These are phyloP conservation scores for Crotalus tigris DNA, from an alignment of 2,113 vertebrate genomes.

Conservation along the genomic window DNA sequence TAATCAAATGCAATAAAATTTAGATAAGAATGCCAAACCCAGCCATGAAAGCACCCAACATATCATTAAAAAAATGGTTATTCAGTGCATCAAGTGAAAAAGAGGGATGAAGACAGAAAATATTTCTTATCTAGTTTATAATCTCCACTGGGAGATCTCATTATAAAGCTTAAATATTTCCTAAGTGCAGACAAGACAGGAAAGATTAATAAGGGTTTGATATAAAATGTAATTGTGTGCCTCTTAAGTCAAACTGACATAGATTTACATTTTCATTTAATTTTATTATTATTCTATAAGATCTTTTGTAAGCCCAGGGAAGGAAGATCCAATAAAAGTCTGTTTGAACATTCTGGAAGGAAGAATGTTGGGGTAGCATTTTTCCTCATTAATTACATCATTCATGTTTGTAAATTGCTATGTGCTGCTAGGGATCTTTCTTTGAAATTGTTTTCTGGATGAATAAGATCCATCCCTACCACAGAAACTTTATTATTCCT, in stretches of 20 bases:
- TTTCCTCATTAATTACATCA: slow-evolving; percentile 57
- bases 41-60: background rate
- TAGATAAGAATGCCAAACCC: background rate
- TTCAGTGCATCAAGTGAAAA: background rate
- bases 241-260: slow-evolving; percentile 57
- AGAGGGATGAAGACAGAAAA: slow-evolving; percentile 28
- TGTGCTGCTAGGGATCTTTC: slow-evolving; percentile 54
- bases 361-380: slow-evolving; percentile 36
- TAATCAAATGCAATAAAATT: background rate
- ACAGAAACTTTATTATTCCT: slow-evolving; percentile 1
- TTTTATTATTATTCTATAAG: background rate
- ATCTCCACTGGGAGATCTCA: slow-evolving; percentile 10
- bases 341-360: slow-evolving; percentile 38
- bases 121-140: background rate
- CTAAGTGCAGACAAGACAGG: slow-evolving; percentile 51
- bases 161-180: background rate
- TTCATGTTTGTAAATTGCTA: slow-evolving; percentile 51
- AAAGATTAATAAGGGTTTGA: slow-evolving; percentile 41
- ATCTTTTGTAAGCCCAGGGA: slow-evolving; percentile 45
- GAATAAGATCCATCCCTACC: background rate
- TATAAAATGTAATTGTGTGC: slow-evolving; percentile 56
- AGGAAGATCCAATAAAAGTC: slow-evolving; percentile 49
- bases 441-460: slow-evolving; percentile 48
- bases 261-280: slow-evolving; percentile 35
- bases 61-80: background rate